Percentiles rank a stretch among this genome's conserved stretches.
These are phyloP conservation scores for Eudyptes chrysolophus DNA, from an alignment of 2,113 vertebrate species.

Conservation along the genomic window DNA sequence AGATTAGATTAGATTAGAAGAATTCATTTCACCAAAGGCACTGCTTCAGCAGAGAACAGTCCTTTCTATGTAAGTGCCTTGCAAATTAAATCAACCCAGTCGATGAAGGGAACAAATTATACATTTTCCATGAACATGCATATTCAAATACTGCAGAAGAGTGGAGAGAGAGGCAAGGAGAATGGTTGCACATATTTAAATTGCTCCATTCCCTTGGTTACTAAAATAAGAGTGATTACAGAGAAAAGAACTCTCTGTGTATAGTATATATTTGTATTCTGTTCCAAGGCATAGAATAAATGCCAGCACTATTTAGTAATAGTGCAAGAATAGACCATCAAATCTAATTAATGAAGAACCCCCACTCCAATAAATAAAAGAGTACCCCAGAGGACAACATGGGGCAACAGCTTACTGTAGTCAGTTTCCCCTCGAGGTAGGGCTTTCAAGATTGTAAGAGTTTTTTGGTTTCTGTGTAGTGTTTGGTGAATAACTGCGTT, in stretches of 20 bases:
- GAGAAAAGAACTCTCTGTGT: conserved; percentile 13
- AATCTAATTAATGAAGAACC: not conserved
- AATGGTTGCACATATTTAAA: conserved; percentile 38
- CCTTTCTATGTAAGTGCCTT: conserved; percentile 30
- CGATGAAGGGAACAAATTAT: not conserved
- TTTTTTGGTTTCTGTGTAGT: not conserved
- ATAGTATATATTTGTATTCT: not conserved
- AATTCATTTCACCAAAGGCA: conserved; percentile 45
- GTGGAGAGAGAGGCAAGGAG: not conserved
- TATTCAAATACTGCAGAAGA: conserved; percentile 68
- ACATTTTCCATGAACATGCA: conserved; percentile 29
- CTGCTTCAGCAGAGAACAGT: conserved; percentile 22
- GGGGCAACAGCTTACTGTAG: not conserved
- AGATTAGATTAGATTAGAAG: conserved; percentile 52
- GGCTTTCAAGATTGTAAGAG: not conserved
- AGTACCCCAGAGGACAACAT: not conserved
- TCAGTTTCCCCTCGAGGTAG: not conserved
- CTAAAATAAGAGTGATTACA: conserved; percentile 10
- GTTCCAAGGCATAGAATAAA: not conserved
- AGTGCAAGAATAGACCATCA: not conserved
- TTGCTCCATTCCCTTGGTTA: conserved; percentile 36
- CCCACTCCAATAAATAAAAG: not conserved
- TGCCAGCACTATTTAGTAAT: not conserved
- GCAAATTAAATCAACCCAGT: conserved; percentile 64
- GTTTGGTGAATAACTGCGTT: not conserved